phyloP scores from a whole-genome alignment of 2,888 invertebrate species.

The Drosophila paracracens region DNA sequence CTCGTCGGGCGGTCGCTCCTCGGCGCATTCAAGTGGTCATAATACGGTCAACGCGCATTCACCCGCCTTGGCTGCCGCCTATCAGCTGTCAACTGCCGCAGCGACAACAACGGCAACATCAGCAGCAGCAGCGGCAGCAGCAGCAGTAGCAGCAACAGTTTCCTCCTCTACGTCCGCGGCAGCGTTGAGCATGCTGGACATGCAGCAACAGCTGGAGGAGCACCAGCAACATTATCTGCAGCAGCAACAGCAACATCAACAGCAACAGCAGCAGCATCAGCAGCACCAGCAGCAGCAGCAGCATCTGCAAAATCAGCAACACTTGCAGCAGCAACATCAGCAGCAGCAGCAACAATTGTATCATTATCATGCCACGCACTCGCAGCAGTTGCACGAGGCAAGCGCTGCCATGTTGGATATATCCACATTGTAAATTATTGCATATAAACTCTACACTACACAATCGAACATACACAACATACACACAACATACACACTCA shows the following conservation, averaged over 20 bases:
- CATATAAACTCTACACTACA: slow-evolving; percentile 59
- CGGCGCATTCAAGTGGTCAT: slow-evolving; percentile 81
- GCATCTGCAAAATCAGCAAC: slow-evolving; percentile 44
- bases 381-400: slow-evolving; percentile 66
- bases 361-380: slow-evolving; percentile 68
- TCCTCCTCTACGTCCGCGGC: slow-evolving; percentile 42
- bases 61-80: slow-evolving; percentile 78
- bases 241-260: slow-evolving; percentile 52
- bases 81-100: slow-evolving; percentile 56
- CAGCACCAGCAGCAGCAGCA: slow-evolving; percentile 54
- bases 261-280: slow-evolving; percentile 47
- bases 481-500: not conserved
- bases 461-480: slow-evolving; percentile 8
- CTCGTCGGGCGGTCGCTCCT: slow-evolving; percentile 80
- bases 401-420: slow-evolving; percentile 84
- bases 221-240: slow-evolving; percentile 40
- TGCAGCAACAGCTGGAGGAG: slow-evolving; percentile 70
- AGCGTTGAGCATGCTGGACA: slow-evolving; percentile 77
- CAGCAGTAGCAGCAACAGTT: slow-evolving; percentile 46
- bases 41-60: slow-evolving; percentile 79
- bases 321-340: slow-evolving; percentile 49
- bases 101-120: slow-evolving; percentile 54
- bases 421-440: slow-evolving; percentile 85
- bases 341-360: slow-evolving; percentile 50
- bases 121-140: slow-evolving; percentile 54